Percentiles rank a stretch among this genome's conserved stretches.
Conservation (phyloP, 2,113 vertebrate genomes). For the Hymenochirus boettgeri region DNA sequence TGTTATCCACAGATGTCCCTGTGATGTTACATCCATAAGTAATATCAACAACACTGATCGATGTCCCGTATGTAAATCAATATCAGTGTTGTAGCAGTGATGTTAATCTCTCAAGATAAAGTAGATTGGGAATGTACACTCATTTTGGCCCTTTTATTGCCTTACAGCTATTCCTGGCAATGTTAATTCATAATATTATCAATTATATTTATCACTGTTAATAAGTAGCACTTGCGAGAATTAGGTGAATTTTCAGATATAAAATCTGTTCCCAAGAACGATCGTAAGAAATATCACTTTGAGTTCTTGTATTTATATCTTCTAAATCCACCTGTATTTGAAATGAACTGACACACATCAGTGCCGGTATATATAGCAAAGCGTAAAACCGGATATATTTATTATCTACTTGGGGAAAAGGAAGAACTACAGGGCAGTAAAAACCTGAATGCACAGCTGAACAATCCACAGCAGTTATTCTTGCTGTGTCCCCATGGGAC, state of each 20-base stretch:
- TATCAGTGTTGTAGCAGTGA: background rate
- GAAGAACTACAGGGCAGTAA: no score
- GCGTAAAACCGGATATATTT: no score
- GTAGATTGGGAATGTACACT: background rate
- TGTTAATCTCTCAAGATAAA: background rate
- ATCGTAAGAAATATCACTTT: no score
- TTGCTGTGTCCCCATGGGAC: no score
- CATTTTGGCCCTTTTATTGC: background rate
- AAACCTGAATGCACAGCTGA: no score
- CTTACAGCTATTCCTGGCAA: slow-evolving; percentile 3
- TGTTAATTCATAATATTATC: background rate
- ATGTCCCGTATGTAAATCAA: background rate
- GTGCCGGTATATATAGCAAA: no score
- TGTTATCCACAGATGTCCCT: background rate
- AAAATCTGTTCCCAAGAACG: background rate
- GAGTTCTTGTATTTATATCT: no score
- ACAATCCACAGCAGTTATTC: no score
- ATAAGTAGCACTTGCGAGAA: slow-evolving; percentile 3
- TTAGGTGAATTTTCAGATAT: slow-evolving; percentile 1
- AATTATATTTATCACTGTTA: background rate
- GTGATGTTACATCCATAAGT: background rate
- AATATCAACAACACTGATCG: slow-evolving; percentile 1
- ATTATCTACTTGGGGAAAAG: no score
- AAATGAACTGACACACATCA: no score
- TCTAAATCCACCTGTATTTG: no score